Evolutionary conservation across 2,113 vertebrate species (phyloP), one percentile per base, ranked within the genome.

Genomic region (Triplophysa tibetana): DNA sequence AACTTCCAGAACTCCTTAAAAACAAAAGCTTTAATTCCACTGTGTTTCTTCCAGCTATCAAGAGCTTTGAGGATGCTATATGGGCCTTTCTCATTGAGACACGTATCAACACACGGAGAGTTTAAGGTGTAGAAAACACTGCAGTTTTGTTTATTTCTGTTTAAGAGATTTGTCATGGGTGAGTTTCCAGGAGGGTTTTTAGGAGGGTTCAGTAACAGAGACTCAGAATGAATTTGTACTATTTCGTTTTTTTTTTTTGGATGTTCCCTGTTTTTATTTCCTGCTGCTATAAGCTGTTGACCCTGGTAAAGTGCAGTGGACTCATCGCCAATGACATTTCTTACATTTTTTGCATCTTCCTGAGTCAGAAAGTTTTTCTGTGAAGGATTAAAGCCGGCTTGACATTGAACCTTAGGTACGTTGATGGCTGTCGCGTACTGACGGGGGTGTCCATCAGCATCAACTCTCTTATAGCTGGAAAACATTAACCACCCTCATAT

Each of bases 81-180:
- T 0, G 0, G 0, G 1, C 52, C 0, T 1, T 17, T 2, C 0
- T 12, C 2, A 14, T 69, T 0, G 1, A 78, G 65, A 45, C 76
- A 69, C 6, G 76, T 56, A 3, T 61, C 0, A 1, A 45, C 21
- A 41, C 76, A 78, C 21, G 5, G 33, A 8, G 33, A 78, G 2
- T 78, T 9, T 12, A 67, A 78, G 1, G 64, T n/a, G 64, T 58
- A 78, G 64, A 78, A 78, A 38, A 78, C 13, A 1, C 33, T 56
- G 65, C 75, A 78, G 29, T 50, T 4, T 1, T 77, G 63, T 24
- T 43, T 43, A 21, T 1, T 26, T 41, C n/a, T 60, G n/a, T 78
- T 60, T 2, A 78, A 43, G 3, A 78, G 76, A 0, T 58, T 68
- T 33, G 8, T 24, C 76, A 78, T 78, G 0, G 50, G 64, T 0